Conservation (phyloP, 2,113 vertebrate species). For the Oncorhynchus mykiss region DNA sequence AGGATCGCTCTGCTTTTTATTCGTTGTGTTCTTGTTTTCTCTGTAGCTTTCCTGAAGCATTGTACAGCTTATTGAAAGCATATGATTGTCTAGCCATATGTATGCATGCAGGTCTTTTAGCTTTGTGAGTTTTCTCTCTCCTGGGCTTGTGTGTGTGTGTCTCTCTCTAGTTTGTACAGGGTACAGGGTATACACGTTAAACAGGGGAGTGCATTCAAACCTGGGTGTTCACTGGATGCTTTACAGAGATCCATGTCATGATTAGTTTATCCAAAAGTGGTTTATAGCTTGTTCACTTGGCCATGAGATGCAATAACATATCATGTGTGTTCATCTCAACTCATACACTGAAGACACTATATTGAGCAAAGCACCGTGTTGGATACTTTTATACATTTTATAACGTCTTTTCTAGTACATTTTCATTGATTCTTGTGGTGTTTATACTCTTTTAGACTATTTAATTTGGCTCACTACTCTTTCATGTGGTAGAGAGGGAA, state of each 20-base stretch:
- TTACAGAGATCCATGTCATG: constrained; percentile 20
- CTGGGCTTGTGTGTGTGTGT: constrained; percentile 4
- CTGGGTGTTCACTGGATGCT: constrained; percentile 35
- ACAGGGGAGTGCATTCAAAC: constrained; percentile 38
- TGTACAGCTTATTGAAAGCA: constrained; percentile 59
- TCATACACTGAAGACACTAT: neutral
- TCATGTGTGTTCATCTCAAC: neutral
- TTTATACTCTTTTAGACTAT: neutral
- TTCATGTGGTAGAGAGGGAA: neutral
- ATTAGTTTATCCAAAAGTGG: constrained; percentile 33
- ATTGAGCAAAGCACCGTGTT: neutral
- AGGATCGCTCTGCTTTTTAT: constrained; percentile 43
- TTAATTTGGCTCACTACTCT: neutral
- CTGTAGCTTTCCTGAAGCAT: constrained; percentile 38
- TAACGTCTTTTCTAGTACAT: neutral
- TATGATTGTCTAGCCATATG: constrained; percentile 51
- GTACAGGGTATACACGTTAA: constrained; percentile 55
- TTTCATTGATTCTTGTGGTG: neutral
- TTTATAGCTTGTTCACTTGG: constrained; percentile 46
- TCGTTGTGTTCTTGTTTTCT: constrained; percentile 34
- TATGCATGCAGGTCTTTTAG: constrained; percentile 26
- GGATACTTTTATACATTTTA: neutral
- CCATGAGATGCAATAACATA: constrained; percentile 31
- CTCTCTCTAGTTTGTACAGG: constrained; percentile 19
- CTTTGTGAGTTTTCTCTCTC: constrained; percentile 9